Conservation (phyloP, 2,797 vertebrate species). For the Cheirogaleus major region DNA sequence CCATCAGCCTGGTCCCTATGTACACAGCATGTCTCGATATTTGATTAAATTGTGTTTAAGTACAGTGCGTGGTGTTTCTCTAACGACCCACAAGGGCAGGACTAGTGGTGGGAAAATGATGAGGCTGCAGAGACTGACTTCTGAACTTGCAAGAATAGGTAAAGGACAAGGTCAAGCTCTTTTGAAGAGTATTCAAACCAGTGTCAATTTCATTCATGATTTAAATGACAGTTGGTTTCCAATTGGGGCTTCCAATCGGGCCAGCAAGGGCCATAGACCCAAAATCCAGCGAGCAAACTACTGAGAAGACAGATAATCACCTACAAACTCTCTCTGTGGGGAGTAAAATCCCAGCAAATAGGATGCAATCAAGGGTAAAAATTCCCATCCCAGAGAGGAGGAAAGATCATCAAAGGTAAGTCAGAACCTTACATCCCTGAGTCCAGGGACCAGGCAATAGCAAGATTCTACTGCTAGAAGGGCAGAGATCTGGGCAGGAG, state of each 20-base stretch:
- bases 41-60: neutral
- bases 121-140: neutral
- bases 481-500: neutral
- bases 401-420: neutral
- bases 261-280: neutral
- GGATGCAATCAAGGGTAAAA: neutral
- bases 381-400: neutral
- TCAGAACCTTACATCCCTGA: neutral
- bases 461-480: neutral
- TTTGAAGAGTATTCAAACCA: neutral
- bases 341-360: neutral
- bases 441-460: neutral
- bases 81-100: neutral
- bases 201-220: neutral
- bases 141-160: neutral
- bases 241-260: neutral
- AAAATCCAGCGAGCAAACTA: neutral
- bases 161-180: neutral
- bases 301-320: neutral
- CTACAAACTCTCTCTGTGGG: neutral
- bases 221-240: neutral
- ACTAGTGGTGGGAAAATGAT: neutral
- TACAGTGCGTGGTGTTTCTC: neutral
- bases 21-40: neutral
- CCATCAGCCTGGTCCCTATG: neutral